phyloP scores from a whole-genome alignment of 2,888 invertebrate genomes.

The Drosophila trichaetosa region DNA sequence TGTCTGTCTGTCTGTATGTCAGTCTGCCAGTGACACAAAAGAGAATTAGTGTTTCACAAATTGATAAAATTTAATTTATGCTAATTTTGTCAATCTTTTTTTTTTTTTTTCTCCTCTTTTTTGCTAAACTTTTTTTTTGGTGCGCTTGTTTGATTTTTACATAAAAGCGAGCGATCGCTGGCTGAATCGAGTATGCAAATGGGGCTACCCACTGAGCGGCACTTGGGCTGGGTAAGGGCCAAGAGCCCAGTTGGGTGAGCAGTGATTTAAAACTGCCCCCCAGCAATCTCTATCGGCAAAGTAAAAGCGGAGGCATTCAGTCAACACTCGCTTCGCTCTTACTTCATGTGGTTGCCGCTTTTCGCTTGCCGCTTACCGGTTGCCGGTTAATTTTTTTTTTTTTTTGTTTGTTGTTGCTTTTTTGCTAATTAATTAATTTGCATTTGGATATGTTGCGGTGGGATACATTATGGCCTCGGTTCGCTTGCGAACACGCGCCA shows the following conservation, averaged over 20 bases:
- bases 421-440: constrained; percentile 73
- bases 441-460: constrained; percentile 70
- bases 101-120: constrained; percentile 1
- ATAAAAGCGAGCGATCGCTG: constrained; percentile 55
- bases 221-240: constrained; percentile 30
- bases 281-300: constrained; percentile 8
- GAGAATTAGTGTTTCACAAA: constrained; percentile 75
- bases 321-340: constrained; percentile 14
- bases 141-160: constrained; percentile 56
- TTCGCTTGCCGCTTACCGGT: constrained; percentile 40
- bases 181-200: constrained; percentile 68
- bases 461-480: constrained; percentile 47
- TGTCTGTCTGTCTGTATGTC: constrained; percentile 14
- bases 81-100: constrained; percentile 56
- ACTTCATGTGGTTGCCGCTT: constrained; percentile 26
- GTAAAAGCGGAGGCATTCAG: constrained; percentile 37
- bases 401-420: background rate
- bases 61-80: constrained; percentile 78
- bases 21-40: constrained; percentile 45
- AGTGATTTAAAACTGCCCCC: constrained; percentile 1
- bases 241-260: background rate
- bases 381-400: background rate
- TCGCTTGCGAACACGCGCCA: constrained; percentile 63
- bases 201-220: constrained; percentile 33
- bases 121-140: constrained; percentile 37